Evolutionary conservation across 2,888 invertebrate species (phyloP), one percentile per base, ranked within the genome.

Genomic region (Agrochola circellaris): DNA sequence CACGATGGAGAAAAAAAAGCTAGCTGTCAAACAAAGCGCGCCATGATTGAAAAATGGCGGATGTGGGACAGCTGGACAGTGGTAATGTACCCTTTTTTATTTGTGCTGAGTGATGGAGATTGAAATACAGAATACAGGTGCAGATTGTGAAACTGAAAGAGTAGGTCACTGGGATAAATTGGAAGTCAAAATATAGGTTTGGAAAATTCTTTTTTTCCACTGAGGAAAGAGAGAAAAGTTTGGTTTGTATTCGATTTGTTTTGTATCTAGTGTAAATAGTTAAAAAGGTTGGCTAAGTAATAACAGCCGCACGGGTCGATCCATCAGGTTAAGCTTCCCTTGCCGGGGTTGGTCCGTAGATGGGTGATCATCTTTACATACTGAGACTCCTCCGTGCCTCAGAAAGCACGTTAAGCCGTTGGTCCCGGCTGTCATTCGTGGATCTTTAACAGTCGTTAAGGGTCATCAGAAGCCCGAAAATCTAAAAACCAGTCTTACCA

Each of bases 1-100:
- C 82, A 73, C 75, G 69, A 54, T 58, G 64, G 82, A 81, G 69
- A 69, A 73, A 78, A 89, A 86, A 87, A 89, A 81, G 77, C 66
- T 54, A 81, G 76, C 89, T 88, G 83, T 82, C 88, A 88, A 82
- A 89, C 86, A 89, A 89, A 88, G 88, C 78, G 61, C 60, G 71
- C 79, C 87, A 85, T 86, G 83, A 89, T 89, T 89, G 89, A 89
- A 89, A 88, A 85, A 85, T 82, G 84, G 79, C 80, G 77, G 80
- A 88, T 85, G 65, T 88, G 70, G 88, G 85, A 64, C 88, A 88
- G 70, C 73, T 73, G 86, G 83, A 67, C 86, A 61, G 58, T 45
- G 48, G 51, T 60, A 51, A 69, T 65, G 65, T 51, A 71, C 17
- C 38, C 38, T 38, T 58, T 62, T 48, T 85, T 56, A 82, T 86